These are phyloP conservation scores for Lithodes maja DNA, from an alignment of 2,888 invertebrate species.

Conservation along the genomic window DNA sequence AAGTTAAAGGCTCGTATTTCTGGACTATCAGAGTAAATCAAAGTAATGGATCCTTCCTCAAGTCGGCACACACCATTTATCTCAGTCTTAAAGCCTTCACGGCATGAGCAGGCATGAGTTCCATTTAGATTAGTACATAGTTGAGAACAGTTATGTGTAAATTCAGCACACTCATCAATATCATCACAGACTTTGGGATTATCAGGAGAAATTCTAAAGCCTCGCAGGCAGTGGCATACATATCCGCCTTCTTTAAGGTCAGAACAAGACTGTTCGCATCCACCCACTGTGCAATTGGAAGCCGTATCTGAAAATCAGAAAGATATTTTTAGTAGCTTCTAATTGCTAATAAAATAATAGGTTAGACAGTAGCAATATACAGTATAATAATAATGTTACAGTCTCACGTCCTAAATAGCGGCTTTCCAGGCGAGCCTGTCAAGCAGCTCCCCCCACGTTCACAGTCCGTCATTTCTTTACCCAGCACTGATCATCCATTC, in stretches of 20 bases:
- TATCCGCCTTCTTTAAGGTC: conserved; percentile 89
- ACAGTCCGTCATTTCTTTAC: too few relatives aligned
- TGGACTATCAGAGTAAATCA: conserved; percentile 86
- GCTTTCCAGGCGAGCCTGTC: too few relatives aligned
- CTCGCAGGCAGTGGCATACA: conserved; percentile 91
- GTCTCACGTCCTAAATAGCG: too few relatives aligned
- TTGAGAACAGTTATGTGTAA: conserved; percentile 93
- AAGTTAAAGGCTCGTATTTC: conserved; percentile 87
- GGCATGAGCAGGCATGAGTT: conserved; percentile 89
- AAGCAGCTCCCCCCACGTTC: too few relatives aligned
- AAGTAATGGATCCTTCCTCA: conserved; percentile 76
- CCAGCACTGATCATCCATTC: too few relatives aligned
- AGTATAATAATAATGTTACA: too few relatives aligned
- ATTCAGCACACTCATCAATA: conserved; percentile 90
- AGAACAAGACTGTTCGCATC: conserved; percentile 94
- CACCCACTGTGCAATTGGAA: conserved; percentile 78
- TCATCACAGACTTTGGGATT: conserved; percentile 91
- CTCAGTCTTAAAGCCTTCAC: conserved; percentile 84
- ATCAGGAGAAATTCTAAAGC: conserved; percentile 86
- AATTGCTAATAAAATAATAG: too few relatives aligned
- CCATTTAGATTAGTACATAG: conserved; percentile 94
- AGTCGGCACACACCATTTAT: conserved; percentile 89
- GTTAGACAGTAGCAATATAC: too few relatives aligned
- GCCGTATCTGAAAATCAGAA: conserved; percentile 44
- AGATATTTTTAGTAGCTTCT: not conserved